Conservation (phyloP, 2,113 vertebrate species). For the Hippocampus guttulatus region DNA sequence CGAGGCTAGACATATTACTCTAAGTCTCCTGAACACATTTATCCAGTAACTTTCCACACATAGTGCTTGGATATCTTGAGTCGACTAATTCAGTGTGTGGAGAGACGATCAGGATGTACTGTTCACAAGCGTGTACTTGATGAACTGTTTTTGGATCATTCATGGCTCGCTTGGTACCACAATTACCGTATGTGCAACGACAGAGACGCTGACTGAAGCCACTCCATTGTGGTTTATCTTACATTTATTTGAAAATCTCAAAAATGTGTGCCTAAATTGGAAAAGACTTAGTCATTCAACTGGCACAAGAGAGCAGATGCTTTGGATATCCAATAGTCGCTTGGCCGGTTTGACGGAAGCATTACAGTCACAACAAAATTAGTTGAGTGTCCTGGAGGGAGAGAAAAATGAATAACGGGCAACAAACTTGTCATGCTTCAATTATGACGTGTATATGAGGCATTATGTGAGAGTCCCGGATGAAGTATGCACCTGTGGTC, state of each 20-base stretch:
- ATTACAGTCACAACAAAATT: conserved; percentile 78
- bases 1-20: conserved; percentile 18
- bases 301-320: conserved; percentile 75
- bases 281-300: conserved; percentile 63
- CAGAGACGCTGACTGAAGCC: not conserved
- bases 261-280: not conserved
- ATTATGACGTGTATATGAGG: not conserved
- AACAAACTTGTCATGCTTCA: not conserved
- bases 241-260: not conserved
- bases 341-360: conserved; percentile 69
- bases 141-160: not conserved
- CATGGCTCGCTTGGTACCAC: not conserved
- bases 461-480: not conserved
- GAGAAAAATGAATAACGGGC: conserved; percentile 13
- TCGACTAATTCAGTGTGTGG: not conserved
- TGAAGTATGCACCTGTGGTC: conserved; percentile 69
- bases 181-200: not conserved
- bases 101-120: not conserved
- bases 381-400: conserved; percentile 71
- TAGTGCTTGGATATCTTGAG: not conserved
- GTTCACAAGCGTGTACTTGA: not conserved
- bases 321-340: conserved; percentile 79
- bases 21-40: conserved; percentile 24
- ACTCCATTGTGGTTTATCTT: not conserved
- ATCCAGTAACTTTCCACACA: conserved; percentile 10